Base-by-base conservation (phyloP, 37 sponge, comb jelly and placozoan genomes). In the Crambe crambe region DNA sequence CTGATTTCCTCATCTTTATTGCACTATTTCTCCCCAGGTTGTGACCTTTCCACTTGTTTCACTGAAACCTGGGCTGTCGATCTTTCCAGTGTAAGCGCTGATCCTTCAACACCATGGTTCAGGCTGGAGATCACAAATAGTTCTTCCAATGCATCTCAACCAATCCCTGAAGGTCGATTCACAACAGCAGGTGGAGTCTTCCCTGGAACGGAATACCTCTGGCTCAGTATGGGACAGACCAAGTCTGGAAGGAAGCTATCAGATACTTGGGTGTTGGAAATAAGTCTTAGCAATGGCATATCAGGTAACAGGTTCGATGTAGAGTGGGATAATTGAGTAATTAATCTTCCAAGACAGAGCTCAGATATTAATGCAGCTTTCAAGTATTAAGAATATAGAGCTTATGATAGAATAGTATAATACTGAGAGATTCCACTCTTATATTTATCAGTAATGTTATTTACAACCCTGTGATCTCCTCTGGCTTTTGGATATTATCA, bases 221-320 rank as follows among this genome's bases (percentile, higher is more conserved):
- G 86, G 86, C 32, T 85, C 39, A 78, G 79, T 36, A 85, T 85
- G 86, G 86, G 86, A 37, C 43, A 71, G 63, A 57, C 34, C 2
- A 30, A 23, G 12, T 37, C 29, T 30, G 58, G 68, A 23, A 57
- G 86, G 21, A 78, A 58, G 40, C 56, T 85, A 21, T 71, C 79
- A 1, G 86, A 85, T 62, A 77, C 79, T 9, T 85, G 86, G 86
- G 37, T 72, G n/a, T 56, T 85, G 21, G 58, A 34, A 5, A 25
- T 83, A 18, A 76, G 54, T 63, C 39, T 41, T 43, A 43, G 47
- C 5, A 26, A 27, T 25, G 72, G 37, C 15, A 36, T 41, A 40
- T 36, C 72, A 72, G 80, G 80, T 79, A 25, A n/a, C 51, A 8
- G 2, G 22, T 1, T 3, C 1, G 71, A 39, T 41, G 21, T 8